A percentile compares a stretch with the other conserved stretches of the same genome.
Evolutionary conservation across 2,113 vertebrate species (phyloP).

Genomic region (pig (Sus scrofa)): T2T-Sscrofa CM000813.6:149829001-149829500

Average conservation of each 20-base stretch:
- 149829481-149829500: background rate
- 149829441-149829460: background rate
- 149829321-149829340: background rate
- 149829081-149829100: too few relatives aligned
- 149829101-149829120: too few relatives aligned
- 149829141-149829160: too few relatives aligned
- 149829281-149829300: slow-evolving; percentile 5
- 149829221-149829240: background rate
- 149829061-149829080: too few relatives aligned
- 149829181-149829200: too few relatives aligned
- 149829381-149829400: background rate
- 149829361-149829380: background rate
- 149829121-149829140: too few relatives aligned
- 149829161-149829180: too few relatives aligned
- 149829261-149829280: background rate
- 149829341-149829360: background rate
- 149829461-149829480: background rate
- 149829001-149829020: too few relatives aligned
- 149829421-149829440: background rate
- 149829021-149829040: too few relatives aligned
- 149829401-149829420: background rate
- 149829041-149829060: too few relatives aligned
- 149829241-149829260: background rate
- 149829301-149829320: background rate
- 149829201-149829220: background rate